These are phyloP conservation scores for Zhengitettix transpicula DNA, from an alignment of 2,888 invertebrate genomes.

Conservation along the genomic window DNA sequence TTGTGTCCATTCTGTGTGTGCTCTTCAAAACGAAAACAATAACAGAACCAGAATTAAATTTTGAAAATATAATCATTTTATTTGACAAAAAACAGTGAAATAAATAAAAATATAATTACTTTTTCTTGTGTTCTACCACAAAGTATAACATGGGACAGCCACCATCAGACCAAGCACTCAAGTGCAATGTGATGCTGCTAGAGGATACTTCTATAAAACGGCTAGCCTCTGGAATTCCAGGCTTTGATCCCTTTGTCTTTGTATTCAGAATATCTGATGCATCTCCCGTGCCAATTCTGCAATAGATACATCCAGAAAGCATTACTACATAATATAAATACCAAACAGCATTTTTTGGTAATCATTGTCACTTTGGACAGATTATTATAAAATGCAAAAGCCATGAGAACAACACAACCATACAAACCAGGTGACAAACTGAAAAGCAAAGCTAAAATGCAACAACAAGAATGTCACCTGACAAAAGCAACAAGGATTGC, in stretches of 20 bases:
- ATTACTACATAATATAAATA: background rate
- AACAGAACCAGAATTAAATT: background rate
- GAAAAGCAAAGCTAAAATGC: too few species aligned
- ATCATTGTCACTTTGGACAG: too few species aligned
- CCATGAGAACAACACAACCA: too few species aligned
- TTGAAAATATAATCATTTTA: background rate
- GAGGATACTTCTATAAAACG: slow-evolving; percentile 84
- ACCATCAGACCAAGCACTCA: slow-evolving; percentile 86
- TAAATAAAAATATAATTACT: slow-evolving; percentile 34
- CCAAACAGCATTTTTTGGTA: background rate
- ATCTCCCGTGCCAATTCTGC: slow-evolving; percentile 79
- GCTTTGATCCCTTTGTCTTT: slow-evolving; percentile 84
- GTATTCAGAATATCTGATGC: slow-evolving; percentile 78
- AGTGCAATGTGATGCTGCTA: slow-evolving; percentile 81
- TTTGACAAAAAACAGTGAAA: background rate
- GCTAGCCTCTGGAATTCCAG: slow-evolving; percentile 77
- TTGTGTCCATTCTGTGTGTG: slow-evolving; percentile 81
- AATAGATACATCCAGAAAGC: slow-evolving; percentile 8
- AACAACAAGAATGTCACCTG: too few species aligned
- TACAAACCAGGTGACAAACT: too few species aligned
- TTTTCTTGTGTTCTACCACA: slow-evolving; percentile 86
- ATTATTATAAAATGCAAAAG: too few species aligned
- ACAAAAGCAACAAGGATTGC: too few species aligned
- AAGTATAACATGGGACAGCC: slow-evolving; percentile 92
- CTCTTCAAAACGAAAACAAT: slow-evolving; percentile 30